A percentile compares a stretch with the other conserved stretches of the same genome.
Conservation (phyloP, 1,140 invertebrate genomes). For the Carposina sasakii region DNA sequence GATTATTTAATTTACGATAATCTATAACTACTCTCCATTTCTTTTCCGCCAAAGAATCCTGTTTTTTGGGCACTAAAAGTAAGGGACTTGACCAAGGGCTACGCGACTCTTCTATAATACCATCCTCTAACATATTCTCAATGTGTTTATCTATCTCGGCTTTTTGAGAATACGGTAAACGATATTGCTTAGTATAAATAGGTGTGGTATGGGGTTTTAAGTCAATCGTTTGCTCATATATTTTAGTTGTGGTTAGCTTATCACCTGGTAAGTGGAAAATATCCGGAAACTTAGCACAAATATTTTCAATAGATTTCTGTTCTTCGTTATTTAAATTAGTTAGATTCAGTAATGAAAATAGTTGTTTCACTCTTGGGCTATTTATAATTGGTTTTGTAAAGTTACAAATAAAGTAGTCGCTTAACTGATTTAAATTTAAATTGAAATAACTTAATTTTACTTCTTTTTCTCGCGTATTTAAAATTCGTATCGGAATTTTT, state of each 20-base stretch:
- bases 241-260: neutral
- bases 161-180: neutral
- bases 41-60: neutral
- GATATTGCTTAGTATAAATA: neutral
- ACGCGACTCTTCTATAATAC: neutral
- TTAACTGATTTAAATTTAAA: neutral
- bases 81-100: constrained; percentile 1
- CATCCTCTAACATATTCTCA: neutral
- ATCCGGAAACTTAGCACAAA: constrained; percentile 2
- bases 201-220: neutral
- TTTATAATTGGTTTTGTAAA: neutral
- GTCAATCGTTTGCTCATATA: neutral
- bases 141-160: constrained; percentile 2
- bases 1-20: neutral
- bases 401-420: neutral
- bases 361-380: neutral
- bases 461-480: neutral
- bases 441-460: neutral
- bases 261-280: neutral
- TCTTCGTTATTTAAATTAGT: neutral
- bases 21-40: neutral
- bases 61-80: constrained; percentile 2
- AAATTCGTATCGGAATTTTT: neutral
- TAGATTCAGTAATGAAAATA: neutral
- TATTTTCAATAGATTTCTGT: neutral